Percentiles rank a stretch among this genome's conserved stretches.
These are phyloP conservation scores for Phyllotreta striolata DNA, from an alignment of 2,888 invertebrate species.

Conservation along the genomic window DNA sequence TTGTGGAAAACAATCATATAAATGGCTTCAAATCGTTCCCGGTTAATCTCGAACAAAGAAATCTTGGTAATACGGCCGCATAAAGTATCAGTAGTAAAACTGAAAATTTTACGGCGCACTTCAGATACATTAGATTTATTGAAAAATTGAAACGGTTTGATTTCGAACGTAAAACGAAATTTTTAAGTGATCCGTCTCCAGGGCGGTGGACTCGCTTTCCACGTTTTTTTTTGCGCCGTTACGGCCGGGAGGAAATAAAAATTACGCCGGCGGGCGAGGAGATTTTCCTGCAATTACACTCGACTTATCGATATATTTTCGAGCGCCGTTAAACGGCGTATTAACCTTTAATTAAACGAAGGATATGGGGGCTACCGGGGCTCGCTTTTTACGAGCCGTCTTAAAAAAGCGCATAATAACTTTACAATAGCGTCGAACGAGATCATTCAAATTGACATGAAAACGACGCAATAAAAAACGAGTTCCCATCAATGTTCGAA, in stretches of 20 bases:
- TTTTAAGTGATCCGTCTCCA: constrained; percentile 12
- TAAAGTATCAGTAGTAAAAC: constrained; percentile 48
- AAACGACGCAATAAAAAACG: constrained; percentile 31
- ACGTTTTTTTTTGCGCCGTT: background rate
- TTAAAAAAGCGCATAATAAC: constrained; percentile 25
- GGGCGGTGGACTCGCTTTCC: too few species aligned
- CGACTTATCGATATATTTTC: background rate
- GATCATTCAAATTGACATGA: constrained; percentile 36
- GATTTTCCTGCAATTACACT: too few species aligned
- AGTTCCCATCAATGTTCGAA: constrained; percentile 42
- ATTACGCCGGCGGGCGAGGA: too few species aligned
- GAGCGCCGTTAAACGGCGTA: constrained; percentile 2
- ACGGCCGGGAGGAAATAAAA: too few species aligned
- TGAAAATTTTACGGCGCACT: constrained; percentile 51
- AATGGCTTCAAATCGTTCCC: constrained; percentile 42
- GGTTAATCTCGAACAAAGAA: constrained; percentile 43
- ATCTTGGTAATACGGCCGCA: constrained; percentile 41
- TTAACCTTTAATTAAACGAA: constrained; percentile 16
- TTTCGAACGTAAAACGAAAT: constrained; percentile 25
- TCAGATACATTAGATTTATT: constrained; percentile 37
- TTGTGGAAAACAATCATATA: constrained; percentile 48
- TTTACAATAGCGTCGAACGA: constrained; percentile 22
- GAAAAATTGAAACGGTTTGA: constrained; percentile 26
- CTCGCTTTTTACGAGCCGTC: constrained; percentile 13
- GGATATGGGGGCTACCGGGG: constrained; percentile 17